Evolutionary conservation across 2,888 invertebrate species (phyloP).

Genomic region (Drosophila leonis): DNA sequence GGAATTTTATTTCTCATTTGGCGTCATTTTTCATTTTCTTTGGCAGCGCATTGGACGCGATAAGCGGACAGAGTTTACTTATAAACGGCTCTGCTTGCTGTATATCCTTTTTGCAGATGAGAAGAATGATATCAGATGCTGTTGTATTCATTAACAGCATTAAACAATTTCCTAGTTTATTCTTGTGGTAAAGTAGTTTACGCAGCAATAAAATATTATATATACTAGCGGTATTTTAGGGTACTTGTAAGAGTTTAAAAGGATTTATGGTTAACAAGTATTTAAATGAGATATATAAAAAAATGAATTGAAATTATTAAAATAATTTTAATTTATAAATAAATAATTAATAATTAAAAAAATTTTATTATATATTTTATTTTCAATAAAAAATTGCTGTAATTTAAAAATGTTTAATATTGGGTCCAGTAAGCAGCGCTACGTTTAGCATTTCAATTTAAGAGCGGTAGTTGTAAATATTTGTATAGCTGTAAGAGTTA

Average conservation of each 20-base stretch:
- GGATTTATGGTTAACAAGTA: too few relatives aligned
- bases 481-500: too few relatives aligned
- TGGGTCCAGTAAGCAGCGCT: too few relatives aligned
- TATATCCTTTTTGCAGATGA: not conserved
- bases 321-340: too few relatives aligned
- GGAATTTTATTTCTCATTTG: constrained; percentile 47
- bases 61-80: constrained; percentile 11
- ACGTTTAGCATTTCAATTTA: too few relatives aligned
- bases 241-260: not conserved
- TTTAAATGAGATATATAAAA: too few relatives aligned
- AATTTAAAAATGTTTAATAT: too few relatives aligned
- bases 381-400: too few relatives aligned
- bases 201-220: not conserved
- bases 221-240: not conserved
- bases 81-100: not conserved
- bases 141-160: not conserved
- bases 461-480: too few relatives aligned
- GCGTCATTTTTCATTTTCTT: constrained; percentile 63
- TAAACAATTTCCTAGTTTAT: constrained; percentile 1
- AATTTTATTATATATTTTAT: too few relatives aligned
- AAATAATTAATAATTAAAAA: too few relatives aligned
- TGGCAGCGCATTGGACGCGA: constrained; percentile 28
- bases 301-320: too few relatives aligned
- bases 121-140: not conserved
- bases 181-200: not conserved